Evolutionary conservation across 2,797 vertebrate genomes (phyloP), one percentile per base, ranked within the genome.

Genomic region (Chelonia mydas): DNA sequence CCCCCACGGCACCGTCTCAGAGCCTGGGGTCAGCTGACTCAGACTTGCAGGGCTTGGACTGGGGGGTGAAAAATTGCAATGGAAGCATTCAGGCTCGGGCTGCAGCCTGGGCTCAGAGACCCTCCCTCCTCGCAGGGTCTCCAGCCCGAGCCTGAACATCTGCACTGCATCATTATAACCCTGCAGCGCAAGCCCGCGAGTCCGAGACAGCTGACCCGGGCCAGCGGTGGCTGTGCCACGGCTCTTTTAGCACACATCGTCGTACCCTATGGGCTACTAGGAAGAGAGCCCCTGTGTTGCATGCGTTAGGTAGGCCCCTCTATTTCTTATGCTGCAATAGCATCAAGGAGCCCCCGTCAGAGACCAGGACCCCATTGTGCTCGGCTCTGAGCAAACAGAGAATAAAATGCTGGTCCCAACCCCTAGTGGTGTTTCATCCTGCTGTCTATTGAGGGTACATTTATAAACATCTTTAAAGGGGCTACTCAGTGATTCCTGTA

Each of bases 201-300:
- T 5, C 55, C 3, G 10, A 28, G 55, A 27, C 55, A 57, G 55
- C 9, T 65, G 59, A 19, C 61, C 33, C 2, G 3, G 61, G 61
- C 61, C 61, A 65, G 31, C 31, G 7, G 6, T n/a, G 13, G 33
- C 31, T 65, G 59, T n/a, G 61, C 16, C 2, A 3, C 28, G 19
- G 33, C 16, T n/a, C 33, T n/a, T 65, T 10, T 19, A 15, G 13
- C 15, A 65, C 15, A 41, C 3, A 1, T 17, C 2, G 1, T 17
- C 15, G 4, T n/a, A 31, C 61, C 31, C 33, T 65, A n/a, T 19
- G 7, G 31, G 31, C 13, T 21, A 61, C 28, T 33, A 31, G 41
- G 65, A 72, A 23, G 3, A n/a, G n/a, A 72, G 16, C 65, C 65
- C 15, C 37, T 7, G 28, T 19, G 68, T 3, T 41, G 37, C 12